Conservation (phyloP, 2,888 invertebrate species). For the Ferdinandea cuprea region DNA sequence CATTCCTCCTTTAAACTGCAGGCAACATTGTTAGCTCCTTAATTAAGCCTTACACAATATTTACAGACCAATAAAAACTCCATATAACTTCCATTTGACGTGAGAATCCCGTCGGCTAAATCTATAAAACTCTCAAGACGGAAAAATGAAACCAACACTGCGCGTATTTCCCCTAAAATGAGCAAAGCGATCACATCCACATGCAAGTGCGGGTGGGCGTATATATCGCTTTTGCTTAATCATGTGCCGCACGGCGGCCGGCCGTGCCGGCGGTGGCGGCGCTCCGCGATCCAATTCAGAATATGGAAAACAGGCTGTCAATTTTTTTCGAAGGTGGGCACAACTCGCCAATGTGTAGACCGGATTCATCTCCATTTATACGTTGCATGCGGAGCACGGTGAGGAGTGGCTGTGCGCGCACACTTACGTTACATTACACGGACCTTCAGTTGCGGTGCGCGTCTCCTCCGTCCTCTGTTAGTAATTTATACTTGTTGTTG, state of each 20-base stretch:
- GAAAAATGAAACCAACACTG: constrained; percentile 17
- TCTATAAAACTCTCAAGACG: constrained; percentile 14
- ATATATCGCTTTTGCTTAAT: constrained; percentile 44
- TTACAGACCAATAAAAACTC: constrained; percentile 30
- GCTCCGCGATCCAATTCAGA: constrained; percentile 35
- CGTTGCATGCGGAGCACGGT: constrained; percentile 2
- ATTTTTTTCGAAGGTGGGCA: constrained; percentile 65
- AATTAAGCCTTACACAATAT: constrained; percentile 43
- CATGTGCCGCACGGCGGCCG: constrained; percentile 16
- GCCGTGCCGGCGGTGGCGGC: neutral
- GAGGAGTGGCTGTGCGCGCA: constrained; percentile 13
- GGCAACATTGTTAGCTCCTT: constrained; percentile 31
- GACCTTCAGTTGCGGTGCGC: neutral
- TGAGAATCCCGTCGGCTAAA: constrained; percentile 44
- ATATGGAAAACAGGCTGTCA: constrained; percentile 66
- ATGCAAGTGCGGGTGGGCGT: constrained; percentile 49
- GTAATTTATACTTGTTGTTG: constrained; percentile 56
- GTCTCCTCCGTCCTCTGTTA: constrained; percentile 29
- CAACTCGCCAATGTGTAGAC: constrained; percentile 52
- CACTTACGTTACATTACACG: constrained; percentile 38
- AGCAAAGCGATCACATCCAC: constrained; percentile 10
- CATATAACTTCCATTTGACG: constrained; percentile 21
- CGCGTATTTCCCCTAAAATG: neutral
- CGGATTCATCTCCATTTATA: constrained; percentile 48
- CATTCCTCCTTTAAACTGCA: constrained; percentile 2